phyloP scores from a whole-genome alignment of 2,888 invertebrate genomes.

The Tuberolachnus salignus region DNA sequence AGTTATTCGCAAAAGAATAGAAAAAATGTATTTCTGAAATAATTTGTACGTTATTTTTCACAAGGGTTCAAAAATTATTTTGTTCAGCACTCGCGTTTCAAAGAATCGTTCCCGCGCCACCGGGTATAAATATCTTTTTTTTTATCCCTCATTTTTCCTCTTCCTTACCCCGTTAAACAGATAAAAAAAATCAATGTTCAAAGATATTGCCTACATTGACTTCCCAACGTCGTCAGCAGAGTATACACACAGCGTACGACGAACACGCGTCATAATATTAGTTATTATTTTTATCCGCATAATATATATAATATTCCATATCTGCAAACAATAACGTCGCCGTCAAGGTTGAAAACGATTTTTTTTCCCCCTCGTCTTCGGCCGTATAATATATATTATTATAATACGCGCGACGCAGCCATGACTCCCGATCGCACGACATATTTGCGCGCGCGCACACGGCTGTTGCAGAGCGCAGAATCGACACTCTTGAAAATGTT shows the following conservation, averaged over 20 bases:
- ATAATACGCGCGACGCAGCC: background rate
- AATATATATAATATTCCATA: background rate
- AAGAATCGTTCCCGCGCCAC: no score
- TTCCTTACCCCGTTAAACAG: background rate
- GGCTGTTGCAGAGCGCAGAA: no score
- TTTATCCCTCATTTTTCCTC: background rate
- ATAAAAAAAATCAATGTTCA: slow-evolving; percentile 20
- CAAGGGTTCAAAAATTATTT: no score
- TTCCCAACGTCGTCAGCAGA: background rate
- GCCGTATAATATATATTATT: background rate
- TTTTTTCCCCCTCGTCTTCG: slow-evolving; percentile 37
- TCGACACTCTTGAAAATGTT: no score
- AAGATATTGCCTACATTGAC: slow-evolving; percentile 15
- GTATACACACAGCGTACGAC: background rate
- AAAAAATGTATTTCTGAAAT: no score
- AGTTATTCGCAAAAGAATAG: no score
- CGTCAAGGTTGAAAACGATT: slow-evolving; percentile 31
- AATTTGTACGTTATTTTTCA: no score
- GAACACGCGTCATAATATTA: no score
- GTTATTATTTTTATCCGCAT: no score
- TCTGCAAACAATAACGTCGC: slow-evolving; percentile 22
- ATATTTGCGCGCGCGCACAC: background rate
- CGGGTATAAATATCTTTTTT: background rate
- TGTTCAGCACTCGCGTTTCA: no score
- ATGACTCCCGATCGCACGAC: slow-evolving; percentile 13